Evolutionary conservation across 2,888 invertebrate species (phyloP), one percentile per base, ranked within the genome.

Genomic region (Apotomis betuletana): DNA sequence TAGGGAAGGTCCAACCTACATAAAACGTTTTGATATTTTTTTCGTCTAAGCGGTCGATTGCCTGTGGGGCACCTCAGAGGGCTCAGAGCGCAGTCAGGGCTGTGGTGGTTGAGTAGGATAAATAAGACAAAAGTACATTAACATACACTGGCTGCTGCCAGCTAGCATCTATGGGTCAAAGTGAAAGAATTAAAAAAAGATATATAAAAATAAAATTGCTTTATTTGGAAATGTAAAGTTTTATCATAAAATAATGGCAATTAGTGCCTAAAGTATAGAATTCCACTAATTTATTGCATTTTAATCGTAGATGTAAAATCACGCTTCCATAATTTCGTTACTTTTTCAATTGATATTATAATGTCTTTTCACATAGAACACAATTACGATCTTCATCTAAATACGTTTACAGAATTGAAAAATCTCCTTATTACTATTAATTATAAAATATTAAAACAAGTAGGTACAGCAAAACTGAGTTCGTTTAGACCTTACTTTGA

Each of bases 221-320:
- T 80, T 82, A 81, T 79, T 80, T 74, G 74, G 76, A 74, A 80
- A 80, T 81, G 80, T 83, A 82, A 83, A 81, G 76, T 77, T 79
- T 78, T 76, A 77, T 83, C 78, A 81, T 79, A 82, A 83, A 85
- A 85, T 84, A 85, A 85, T 79, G 77, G 81, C 57, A 38, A 83
- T 86, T 84, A 84, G 78, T 77, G 80, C 84, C 82, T 81, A 83
- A 87, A 88, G 87, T 65, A 89, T 87, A 87, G 77, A 82, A 79
- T 79, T 84, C 81, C 77, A 80, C 82, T 80, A 77, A 81, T 76
- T 78, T 77, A 82, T 80, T 83, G 83, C 81, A 81, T 79, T 80
- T 78, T 70, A 41, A 75, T 69, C 78, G 12, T 46, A 27, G 49
- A 38, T 51, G 51, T 51, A 61, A 60, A 51, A 55, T 55, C n/a